Conservation (phyloP, 2,797 vertebrate genomes). For the Hydrolagus colliei region DNA sequence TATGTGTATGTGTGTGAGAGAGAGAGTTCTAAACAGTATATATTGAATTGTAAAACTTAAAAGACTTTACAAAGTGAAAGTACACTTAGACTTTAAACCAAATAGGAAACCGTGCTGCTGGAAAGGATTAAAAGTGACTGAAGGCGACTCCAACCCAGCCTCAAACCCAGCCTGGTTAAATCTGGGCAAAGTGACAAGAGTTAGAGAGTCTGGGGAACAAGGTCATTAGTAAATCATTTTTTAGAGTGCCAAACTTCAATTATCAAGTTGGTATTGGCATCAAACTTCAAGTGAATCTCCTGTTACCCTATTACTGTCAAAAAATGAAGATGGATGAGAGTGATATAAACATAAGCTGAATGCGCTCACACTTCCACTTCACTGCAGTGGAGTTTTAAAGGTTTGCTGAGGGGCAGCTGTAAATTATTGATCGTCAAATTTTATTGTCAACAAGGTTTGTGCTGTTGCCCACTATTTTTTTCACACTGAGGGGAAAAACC, state of each 20-base stretch:
- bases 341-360: neutral
- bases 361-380: neutral
- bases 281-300: conserved; percentile 4
- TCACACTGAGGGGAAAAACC: no score
- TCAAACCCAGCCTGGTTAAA: neutral
- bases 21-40: neutral
- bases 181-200: neutral
- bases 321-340: conserved; percentile 11
- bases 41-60: neutral
- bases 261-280: neutral
- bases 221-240: neutral
- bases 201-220: neutral
- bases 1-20: no score
- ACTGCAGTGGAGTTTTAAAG: neutral
- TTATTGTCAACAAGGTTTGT: neutral
- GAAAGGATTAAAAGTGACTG: neutral
- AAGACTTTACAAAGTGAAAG: neutral
- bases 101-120: neutral
- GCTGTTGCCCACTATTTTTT: neutral
- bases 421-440: neutral
- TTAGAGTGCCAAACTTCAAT: neutral
- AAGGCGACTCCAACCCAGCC: neutral
- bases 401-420: neutral
- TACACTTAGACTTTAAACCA: neutral
- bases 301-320: neutral